Percentiles rank a stretch among this genome's conserved stretches.
phyloP scores from a whole-genome alignment of 2,888 invertebrate species.

The Sialis fuliginosa region DNA sequence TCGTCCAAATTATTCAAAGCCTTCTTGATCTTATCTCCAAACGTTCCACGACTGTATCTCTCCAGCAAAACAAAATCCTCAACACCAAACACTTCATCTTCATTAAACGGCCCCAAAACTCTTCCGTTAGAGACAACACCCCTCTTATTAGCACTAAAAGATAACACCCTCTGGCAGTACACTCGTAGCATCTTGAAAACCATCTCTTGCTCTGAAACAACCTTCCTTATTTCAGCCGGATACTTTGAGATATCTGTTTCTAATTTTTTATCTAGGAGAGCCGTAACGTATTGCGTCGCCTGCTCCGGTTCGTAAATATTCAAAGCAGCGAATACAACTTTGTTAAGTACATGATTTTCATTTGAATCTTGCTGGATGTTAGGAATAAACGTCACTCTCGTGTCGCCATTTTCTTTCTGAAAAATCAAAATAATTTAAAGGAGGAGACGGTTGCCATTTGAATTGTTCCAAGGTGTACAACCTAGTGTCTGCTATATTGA shows the following conservation, averaged over 20 bases:
- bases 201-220: slow-evolving; percentile 40
- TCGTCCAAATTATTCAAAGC: slow-evolving; percentile 38
- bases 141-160: slow-evolving; percentile 43
- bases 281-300: slow-evolving; percentile 38
- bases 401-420: slow-evolving; percentile 44
- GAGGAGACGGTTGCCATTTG: background rate
- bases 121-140: slow-evolving; percentile 78
- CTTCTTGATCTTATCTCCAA: slow-evolving; percentile 53
- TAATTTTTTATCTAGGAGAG: slow-evolving; percentile 36
- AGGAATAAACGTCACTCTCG: slow-evolving; percentile 53
- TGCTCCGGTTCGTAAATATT: slow-evolving; percentile 36
- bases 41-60: slow-evolving; percentile 48
- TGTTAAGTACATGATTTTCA: slow-evolving; percentile 42
- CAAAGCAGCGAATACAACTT: slow-evolving; percentile 48
- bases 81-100: slow-evolving; percentile 54
- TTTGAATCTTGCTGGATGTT: slow-evolving; percentile 36
- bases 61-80: slow-evolving; percentile 87
- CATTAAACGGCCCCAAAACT: slow-evolving; percentile 65
- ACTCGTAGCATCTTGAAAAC: slow-evolving; percentile 47
- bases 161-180: slow-evolving; percentile 53
- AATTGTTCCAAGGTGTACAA: no score
- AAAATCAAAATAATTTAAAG: slow-evolving; percentile 6
- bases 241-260: slow-evolving; percentile 18
- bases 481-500: no score
- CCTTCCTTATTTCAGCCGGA: slow-evolving; percentile 35